Conservation (phyloP, 2,888 invertebrate species). For the Eupithecia pulchellata region DNA sequence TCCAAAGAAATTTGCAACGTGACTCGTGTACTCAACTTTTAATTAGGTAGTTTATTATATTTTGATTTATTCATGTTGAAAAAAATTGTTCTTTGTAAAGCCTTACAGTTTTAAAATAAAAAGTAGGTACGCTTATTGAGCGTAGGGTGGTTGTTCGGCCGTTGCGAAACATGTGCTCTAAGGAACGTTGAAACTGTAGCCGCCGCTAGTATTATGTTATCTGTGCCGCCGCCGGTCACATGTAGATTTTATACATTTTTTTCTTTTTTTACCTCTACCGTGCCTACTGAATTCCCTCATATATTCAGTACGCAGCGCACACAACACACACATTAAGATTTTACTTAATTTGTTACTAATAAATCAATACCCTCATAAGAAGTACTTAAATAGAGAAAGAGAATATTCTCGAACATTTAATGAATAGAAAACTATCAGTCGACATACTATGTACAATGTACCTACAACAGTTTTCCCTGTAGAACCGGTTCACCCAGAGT, state of each 20-base stretch:
- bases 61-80: neutral
- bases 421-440: neutral
- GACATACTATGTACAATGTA: too few species aligned
- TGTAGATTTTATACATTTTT: too few species aligned
- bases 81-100: neutral
- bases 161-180: neutral
- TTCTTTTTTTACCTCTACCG: too few species aligned
- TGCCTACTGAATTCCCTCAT: too few species aligned
- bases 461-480: too few species aligned
- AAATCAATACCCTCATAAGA: neutral
- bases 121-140: neutral
- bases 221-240: too few species aligned
- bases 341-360: neutral
- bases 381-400: too few species aligned
- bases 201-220: neutral
- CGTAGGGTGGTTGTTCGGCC: neutral
- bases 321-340: too few species aligned
- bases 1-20: neutral
- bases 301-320: too few species aligned
- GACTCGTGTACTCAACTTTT: slow-evolving; percentile 6
- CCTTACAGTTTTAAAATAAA: neutral
- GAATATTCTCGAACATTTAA: neutral
- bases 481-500: too few species aligned
- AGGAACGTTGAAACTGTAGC: neutral
- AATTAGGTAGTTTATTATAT: neutral